phyloP scores from a whole-genome alignment of 1,140 invertebrate genomes.

The Pomacea maculata region DNA sequence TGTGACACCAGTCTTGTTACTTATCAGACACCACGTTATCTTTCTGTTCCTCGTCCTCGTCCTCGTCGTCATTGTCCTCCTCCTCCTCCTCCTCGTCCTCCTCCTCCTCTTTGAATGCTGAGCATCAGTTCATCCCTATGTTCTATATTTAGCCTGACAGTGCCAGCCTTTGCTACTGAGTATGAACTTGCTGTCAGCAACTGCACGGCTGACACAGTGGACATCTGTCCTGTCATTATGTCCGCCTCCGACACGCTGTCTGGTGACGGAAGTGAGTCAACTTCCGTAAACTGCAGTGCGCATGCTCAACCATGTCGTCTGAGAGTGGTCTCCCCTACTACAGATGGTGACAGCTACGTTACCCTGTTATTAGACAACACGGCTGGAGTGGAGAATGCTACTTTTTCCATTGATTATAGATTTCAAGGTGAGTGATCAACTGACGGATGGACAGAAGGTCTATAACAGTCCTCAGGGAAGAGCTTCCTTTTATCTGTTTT shows the following conservation, averaged over 20 bases:
- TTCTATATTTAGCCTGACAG: conserved; percentile 1
- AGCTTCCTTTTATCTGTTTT: no score
- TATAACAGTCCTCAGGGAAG: no score
- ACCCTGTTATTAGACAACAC: conserved; percentile 1
- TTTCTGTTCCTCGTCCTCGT: no score
- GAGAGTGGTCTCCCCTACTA: background rate
- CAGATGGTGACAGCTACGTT: conserved; percentile 5
- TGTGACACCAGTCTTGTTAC: no score
- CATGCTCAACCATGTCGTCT: background rate
- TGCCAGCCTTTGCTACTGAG: conserved; percentile 4
- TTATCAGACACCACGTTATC: no score
- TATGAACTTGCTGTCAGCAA: background rate
- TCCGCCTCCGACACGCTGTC: background rate
- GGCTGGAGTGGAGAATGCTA: background rate
- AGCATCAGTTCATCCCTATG: no score
- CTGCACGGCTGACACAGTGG: background rate
- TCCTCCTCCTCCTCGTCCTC: no score
- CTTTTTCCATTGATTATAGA: background rate
- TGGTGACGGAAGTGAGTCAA: background rate
- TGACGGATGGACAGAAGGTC: no score
- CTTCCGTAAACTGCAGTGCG: conserved; percentile 5
- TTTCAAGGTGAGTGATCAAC: conserved; percentile 10
- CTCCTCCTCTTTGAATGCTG: no score
- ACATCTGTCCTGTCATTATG: conserved; percentile 9
- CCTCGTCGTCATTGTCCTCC: no score